phyloP scores from a whole-genome alignment of 2,888 invertebrate genomes.

The Chydorus sphaericus region DNA sequence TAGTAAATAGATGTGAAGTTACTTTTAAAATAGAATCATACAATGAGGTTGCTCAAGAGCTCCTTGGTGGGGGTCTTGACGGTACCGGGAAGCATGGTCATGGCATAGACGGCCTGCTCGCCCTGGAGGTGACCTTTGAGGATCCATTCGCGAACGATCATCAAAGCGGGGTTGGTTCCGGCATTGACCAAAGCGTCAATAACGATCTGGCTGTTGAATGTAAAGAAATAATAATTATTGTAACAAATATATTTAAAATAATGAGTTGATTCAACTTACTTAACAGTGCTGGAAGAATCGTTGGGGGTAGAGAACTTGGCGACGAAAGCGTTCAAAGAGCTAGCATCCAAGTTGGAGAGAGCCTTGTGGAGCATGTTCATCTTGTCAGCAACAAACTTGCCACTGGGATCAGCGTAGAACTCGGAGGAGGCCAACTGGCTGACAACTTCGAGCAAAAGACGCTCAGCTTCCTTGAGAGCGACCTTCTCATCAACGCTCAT shows the following conservation, averaged over 20 bases:
- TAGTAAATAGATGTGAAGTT: background rate
- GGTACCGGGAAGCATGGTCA: slow-evolving; percentile 24
- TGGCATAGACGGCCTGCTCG: slow-evolving; percentile 22
- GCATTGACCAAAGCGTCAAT: slow-evolving; percentile 15
- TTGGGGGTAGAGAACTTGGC: background rate
- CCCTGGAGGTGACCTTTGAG: slow-evolving; percentile 21
- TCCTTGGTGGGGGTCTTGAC: slow-evolving; percentile 26
- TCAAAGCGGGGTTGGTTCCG: slow-evolving; percentile 28
- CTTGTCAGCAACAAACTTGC: slow-evolving; percentile 12
- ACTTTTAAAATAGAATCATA: slow-evolving; percentile 16
- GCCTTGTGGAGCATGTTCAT: slow-evolving; percentile 13
- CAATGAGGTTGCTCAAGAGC: slow-evolving; percentile 25
- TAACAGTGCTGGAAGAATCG: background rate
- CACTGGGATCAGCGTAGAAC: slow-evolving; percentile 12
- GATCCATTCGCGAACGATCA: slow-evolving; percentile 25
- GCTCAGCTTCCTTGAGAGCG: slow-evolving; percentile 2
- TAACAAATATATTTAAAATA: background rate
- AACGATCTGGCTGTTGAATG: slow-evolving; percentile 10
- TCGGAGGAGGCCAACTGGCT: slow-evolving; percentile 12
- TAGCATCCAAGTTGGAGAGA: slow-evolving; percentile 9
- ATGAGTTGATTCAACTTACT: background rate
- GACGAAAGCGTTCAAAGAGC: slow-evolving; percentile 5
- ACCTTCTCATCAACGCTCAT: background rate
- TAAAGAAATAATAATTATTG: background rate
- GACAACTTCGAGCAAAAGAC: slow-evolving; percentile 11